Percentiles rank a stretch among this genome's conserved stretches.
Evolutionary conservation across 2,113 vertebrate species (phyloP).

Genomic region (Thymallus thymallus): DNA sequence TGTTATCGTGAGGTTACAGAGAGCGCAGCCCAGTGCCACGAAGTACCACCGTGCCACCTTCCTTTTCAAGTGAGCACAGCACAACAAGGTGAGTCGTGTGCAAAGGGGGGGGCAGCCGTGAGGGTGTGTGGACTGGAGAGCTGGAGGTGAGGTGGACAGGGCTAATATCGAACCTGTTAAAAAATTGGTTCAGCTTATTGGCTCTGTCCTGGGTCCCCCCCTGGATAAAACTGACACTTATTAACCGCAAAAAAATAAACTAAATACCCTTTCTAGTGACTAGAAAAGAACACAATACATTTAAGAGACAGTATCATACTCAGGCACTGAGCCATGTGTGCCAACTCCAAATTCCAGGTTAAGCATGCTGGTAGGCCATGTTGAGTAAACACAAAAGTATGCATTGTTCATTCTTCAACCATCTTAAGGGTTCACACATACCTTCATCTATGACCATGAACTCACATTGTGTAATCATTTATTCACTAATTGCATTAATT

Average conservation of each 20-base stretch:
- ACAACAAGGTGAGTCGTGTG: too few species aligned
- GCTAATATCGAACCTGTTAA: too few species aligned
- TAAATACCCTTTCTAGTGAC: neutral
- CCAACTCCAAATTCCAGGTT: constrained; percentile 19
- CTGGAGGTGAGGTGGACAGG: too few species aligned
- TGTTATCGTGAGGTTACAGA: too few species aligned
- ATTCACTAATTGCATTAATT: neutral
- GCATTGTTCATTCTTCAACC: constrained; percentile 3
- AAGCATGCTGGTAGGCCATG: constrained; percentile 3
- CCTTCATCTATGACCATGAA: neutral
- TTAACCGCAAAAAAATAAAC: too few species aligned
- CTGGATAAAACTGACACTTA: neutral
- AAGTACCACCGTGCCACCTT: too few species aligned
- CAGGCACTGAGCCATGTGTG: neutral
- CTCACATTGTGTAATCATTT: neutral
- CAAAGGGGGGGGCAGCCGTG: too few species aligned
- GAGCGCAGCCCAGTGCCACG: too few species aligned
- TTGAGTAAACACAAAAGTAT: constrained; percentile 26
- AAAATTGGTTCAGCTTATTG: too few species aligned
- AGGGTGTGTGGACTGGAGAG: too few species aligned
- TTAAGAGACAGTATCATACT: neutral
- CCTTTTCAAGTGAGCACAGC: too few species aligned
- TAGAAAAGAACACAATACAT: neutral
- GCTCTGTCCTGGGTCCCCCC: too few species aligned
- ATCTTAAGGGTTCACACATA: constrained; percentile 15